Conservation (phyloP, 2,888 invertebrate genomes). For the Drosophila basisetae region DNA sequence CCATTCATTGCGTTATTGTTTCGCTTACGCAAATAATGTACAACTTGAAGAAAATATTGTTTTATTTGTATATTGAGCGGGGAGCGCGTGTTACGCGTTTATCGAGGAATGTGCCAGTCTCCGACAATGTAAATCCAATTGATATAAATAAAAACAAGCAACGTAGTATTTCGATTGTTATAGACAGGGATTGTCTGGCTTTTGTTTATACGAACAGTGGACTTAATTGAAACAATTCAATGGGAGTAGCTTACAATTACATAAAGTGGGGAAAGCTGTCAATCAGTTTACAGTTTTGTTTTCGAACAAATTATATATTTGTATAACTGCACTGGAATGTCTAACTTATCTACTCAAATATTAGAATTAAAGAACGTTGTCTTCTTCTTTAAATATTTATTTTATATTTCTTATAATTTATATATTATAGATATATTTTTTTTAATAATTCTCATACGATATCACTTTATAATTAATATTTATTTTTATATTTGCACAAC, state of each 20-base stretch:
- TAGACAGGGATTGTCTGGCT: slow-evolving; percentile 33
- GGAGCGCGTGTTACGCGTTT: slow-evolving; percentile 18
- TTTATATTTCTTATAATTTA: background rate
- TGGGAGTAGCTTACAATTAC: slow-evolving; percentile 8
- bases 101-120: slow-evolving; percentile 37
- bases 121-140: slow-evolving; percentile 40
- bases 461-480: background rate
- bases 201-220: slow-evolving; percentile 41
- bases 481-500: slow-evolving; percentile 16
- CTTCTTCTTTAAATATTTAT: background rate
- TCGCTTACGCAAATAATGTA: slow-evolving; percentile 3
- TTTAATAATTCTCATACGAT: background rate
- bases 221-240: slow-evolving; percentile 31
- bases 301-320: background rate
- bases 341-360: background rate
- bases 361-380: background rate
- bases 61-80: slow-evolving; percentile 4
- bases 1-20: slow-evolving; percentile 11
- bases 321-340: background rate
- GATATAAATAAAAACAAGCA: slow-evolving; percentile 36
- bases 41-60: slow-evolving; percentile 6
- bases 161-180: slow-evolving; percentile 33
- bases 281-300: slow-evolving; percentile 14
- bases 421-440: background rate
- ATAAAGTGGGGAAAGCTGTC: slow-evolving; percentile 27